Base-by-base conservation (phyloP, 2,888 invertebrate genomes). In the Hedychridium roseum region DNA sequence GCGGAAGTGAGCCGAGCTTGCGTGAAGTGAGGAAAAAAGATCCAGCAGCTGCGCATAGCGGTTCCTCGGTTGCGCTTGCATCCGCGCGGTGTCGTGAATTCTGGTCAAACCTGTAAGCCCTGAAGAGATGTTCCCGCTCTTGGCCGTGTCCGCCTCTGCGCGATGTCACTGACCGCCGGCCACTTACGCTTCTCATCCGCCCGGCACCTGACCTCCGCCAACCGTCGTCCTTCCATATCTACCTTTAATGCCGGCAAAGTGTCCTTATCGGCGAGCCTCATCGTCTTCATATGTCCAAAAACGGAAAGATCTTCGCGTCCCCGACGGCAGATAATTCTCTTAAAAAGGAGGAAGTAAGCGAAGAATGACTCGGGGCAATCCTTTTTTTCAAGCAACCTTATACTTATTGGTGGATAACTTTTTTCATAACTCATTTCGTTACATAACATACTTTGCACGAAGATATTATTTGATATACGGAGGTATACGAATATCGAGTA, bases 31-130 rank as follows among this genome's bases (percentile, higher is more conserved):
- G 18, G 23, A 12, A 28, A n/a, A 31, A 11, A 27, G 11, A 37
- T 38, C 37, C 20, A 48, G 35, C 49, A 54, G 56, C 54, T 58
- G 58, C 54, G 40, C 48, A 50, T 69, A 70, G 70, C 71, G 69
- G 69, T 68, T 68, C 61, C 62, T 57, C 27, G 50, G 55, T 57
- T 57, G 54, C 61, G 49, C 20, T 46, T 64, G 59, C 65, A 61
- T 60, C 58, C 59, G 55, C 56, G 59, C 51, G 61, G 62, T 64
- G 65, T 65, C 55, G 62, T 67, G 66, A 70, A 72, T 73, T 73
- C 73, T 68, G 65, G 73, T 72, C 66, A 73, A 71, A 74, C 73
- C 69, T 72, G 74, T 70, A 69, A 45, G 42, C 11, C 23, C 27
- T 18, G 26, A 32, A 42, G 37, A 41, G 21, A 20, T 5, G 30